Evolutionary conservation across 2,113 vertebrate genomes (phyloP).

Genomic region (Nothocercus julius): DNA sequence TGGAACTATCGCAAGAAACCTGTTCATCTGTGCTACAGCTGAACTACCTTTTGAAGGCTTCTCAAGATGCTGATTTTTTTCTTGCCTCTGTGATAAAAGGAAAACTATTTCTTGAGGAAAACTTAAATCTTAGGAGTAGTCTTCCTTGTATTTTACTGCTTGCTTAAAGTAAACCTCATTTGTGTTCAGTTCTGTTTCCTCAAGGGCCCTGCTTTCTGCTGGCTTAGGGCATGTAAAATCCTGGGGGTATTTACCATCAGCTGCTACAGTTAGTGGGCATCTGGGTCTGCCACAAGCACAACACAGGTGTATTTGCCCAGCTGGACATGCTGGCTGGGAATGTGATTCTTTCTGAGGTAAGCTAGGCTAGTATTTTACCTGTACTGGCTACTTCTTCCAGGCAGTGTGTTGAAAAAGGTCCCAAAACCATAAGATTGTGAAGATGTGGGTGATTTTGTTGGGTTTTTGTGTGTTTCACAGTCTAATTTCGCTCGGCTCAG

Average conservation of each 20-base stretch:
- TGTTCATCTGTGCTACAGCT: background rate
- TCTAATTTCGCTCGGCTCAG: background rate
- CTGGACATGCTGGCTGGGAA: background rate
- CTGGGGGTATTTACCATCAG: background rate
- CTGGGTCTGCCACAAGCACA: background rate
- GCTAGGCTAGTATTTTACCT: background rate
- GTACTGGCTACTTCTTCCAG: background rate
- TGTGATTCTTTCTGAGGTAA: background rate
- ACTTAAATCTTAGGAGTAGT: background rate
- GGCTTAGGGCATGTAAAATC: background rate
- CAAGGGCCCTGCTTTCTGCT: background rate
- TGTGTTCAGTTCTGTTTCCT: background rate
- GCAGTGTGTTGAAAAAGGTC: fast-evolving
- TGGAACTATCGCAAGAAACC: background rate
- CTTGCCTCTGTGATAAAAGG: background rate
- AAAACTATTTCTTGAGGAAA: background rate
- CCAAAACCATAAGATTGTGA: background rate
- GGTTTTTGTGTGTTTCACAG: background rate
- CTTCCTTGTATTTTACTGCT: background rate
- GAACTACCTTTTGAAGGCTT: background rate
- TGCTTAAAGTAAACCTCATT: background rate
- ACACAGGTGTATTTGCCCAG: background rate
- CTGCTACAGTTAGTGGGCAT: background rate
- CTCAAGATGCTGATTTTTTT: background rate
- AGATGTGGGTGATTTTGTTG: background rate